A percentile compares a stretch with the other conserved stretches of the same genome.
phyloP scores from a whole-genome alignment of 2,797 vertebrate species.

The Calcarius lapponicus region DNA sequence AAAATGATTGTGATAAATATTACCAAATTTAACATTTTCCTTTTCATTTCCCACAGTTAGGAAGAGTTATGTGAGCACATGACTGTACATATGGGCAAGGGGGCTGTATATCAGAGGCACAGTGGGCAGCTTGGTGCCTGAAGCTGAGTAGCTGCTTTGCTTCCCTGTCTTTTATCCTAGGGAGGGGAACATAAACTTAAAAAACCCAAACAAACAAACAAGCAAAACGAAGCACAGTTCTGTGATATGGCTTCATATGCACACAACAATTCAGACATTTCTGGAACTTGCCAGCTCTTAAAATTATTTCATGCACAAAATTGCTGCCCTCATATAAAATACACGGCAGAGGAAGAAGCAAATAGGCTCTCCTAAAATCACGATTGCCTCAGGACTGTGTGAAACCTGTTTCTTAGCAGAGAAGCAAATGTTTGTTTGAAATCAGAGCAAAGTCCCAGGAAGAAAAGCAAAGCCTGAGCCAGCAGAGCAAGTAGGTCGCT shows the following conservation, averaged over 20 bases:
- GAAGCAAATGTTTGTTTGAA: constrained; percentile 23
- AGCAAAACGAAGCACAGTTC: not conserved
- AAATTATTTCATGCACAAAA: not conserved
- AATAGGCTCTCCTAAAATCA: not conserved
- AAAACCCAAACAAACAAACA: not conserved
- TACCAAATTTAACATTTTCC: constrained; percentile 30
- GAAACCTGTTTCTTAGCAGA: constrained; percentile 4
- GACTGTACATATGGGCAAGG: not conserved
- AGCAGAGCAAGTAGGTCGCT: constrained; percentile 4
- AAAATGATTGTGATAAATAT: constrained; percentile 10
- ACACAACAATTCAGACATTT: not conserved
- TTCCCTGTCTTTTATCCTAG: not conserved
- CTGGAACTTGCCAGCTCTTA: not conserved
- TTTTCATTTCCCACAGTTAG: constrained; percentile 30
- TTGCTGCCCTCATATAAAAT: not conserved
- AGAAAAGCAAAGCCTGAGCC: not conserved
- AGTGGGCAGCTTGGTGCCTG: not conserved
- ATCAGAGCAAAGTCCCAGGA: not conserved
- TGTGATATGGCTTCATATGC: not conserved
- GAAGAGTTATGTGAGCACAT: not conserved
- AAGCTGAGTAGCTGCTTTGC: not conserved
- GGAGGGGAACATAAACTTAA: not conserved
- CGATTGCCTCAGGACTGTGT: not conserved
- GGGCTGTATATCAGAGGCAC: not conserved
- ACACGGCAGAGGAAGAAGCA: not conserved